A percentile compares a stretch with the other conserved stretches of the same genome.
Conservation (phyloP, 2,113 vertebrate genomes). For the western clawed frog (Xenopus tropicalis) region DNA sequence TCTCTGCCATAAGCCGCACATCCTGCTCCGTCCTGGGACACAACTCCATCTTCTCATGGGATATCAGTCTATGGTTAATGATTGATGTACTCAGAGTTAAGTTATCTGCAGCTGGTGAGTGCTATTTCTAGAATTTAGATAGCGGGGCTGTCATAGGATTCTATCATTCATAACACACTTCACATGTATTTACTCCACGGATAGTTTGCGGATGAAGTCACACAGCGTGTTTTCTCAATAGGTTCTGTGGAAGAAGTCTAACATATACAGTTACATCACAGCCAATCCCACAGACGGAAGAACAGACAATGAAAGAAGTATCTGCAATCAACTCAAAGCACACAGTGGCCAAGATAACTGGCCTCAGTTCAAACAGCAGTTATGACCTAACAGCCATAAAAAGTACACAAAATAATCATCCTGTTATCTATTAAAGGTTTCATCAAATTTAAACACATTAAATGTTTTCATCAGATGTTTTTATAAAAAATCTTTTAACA, state of each 20-base stretch:
- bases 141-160: neutral
- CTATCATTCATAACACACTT: constrained; percentile 12
- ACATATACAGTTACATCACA: constrained; percentile 12
- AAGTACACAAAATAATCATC: neutral
- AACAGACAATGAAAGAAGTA: constrained; percentile 2
- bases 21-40: constrained; percentile 29
- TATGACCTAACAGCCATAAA: constrained; percentile 7
- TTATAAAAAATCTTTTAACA: no score
- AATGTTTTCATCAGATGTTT: no score
- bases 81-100: constrained; percentile 23
- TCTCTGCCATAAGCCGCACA: constrained; percentile 29
- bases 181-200: constrained; percentile 22
- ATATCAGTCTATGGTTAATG: constrained; percentile 5
- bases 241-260: neutral
- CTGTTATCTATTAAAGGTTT: constrained; percentile 1
- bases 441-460: neutral
- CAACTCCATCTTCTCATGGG: constrained; percentile 10
- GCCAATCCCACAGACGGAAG: neutral
- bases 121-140: constrained; percentile 29
- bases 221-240: constrained; percentile 13
- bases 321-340: neutral
- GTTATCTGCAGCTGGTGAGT: constrained; percentile 23
- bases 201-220: constrained; percentile 25
- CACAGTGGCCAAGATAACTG: neutral
- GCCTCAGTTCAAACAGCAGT: neutral